Percentiles rank a stretch among this genome's conserved stretches.
These are phyloP conservation scores for Drosophila mulleri DNA, from an alignment of 2,888 invertebrate genomes.

Conservation along the genomic window DNA sequence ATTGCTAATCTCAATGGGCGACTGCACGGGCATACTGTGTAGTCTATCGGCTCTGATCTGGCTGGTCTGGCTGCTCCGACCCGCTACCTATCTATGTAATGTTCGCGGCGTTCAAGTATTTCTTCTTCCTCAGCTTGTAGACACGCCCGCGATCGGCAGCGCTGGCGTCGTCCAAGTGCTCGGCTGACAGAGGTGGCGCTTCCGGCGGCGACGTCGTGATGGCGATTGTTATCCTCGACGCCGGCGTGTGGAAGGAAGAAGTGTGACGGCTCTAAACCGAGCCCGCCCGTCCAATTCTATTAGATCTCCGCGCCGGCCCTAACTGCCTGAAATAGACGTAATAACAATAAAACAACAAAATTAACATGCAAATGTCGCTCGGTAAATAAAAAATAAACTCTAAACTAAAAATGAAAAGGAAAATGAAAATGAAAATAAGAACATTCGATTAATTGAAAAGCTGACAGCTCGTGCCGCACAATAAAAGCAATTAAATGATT, in stretches of 20 bases:
- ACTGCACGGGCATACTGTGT: conserved; percentile 84
- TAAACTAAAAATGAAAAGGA: not conserved
- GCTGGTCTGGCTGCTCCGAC: conserved; percentile 9
- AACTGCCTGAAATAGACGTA: conserved; percentile 32
- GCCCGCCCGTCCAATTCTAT: conserved; percentile 39
- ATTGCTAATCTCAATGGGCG: conserved; percentile 85
- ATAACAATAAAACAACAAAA: not conserved
- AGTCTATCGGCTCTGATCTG: conserved; percentile 9
- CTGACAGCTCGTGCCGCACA: conserved; percentile 16
- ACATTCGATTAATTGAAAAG: conserved; percentile 8
- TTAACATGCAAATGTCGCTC: conserved; percentile 12
- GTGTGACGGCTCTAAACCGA: conserved; percentile 49
- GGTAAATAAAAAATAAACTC: conserved; percentile 10
- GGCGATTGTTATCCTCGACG: conserved; percentile 81
- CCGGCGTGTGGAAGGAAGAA: conserved; percentile 60
- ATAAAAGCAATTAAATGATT: conserved; percentile 26
- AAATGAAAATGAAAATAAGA: not conserved
- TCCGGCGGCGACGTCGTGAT: conserved; percentile 83
- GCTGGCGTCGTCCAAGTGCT: conserved; percentile 77
- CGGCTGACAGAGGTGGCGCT: conserved; percentile 72
- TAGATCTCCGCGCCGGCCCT: conserved; percentile 3
- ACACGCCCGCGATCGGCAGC: conserved; percentile 82
- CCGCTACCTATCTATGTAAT: conserved; percentile 69
- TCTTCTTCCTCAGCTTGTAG: conserved; percentile 83
- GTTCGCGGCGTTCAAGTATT: conserved; percentile 76